phyloP scores from a whole-genome alignment of 1,140 invertebrate genomes.

The Archegozetes longisetosus region DNA sequence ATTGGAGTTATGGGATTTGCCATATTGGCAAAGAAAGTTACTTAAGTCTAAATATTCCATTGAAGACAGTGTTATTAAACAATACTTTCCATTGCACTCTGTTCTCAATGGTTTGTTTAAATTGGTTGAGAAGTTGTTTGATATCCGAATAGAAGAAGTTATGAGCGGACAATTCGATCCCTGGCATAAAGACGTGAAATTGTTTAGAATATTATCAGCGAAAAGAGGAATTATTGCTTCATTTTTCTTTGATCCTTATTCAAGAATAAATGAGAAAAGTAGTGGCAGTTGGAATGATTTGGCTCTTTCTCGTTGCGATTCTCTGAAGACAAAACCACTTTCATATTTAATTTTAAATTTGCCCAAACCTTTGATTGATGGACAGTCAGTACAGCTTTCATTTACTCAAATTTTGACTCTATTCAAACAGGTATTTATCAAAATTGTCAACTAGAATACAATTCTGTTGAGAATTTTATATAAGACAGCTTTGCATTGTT shows the following conservation, averaged over 20 bases:
- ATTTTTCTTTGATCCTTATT: constrained; percentile 65
- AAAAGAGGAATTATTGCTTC: constrained; percentile 36
- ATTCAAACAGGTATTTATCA: constrained; percentile 46
- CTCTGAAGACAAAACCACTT: constrained; percentile 44
- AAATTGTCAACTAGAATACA: too few species aligned
- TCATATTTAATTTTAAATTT: constrained; percentile 70
- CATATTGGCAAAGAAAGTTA: constrained; percentile 59
- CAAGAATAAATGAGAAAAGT: not conserved
- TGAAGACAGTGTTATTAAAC: constrained; percentile 49
- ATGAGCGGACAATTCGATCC: constrained; percentile 36
- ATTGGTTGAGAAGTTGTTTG: constrained; percentile 56
- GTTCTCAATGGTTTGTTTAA: constrained; percentile 59
- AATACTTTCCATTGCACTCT: constrained; percentile 64
- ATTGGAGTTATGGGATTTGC: constrained; percentile 64
- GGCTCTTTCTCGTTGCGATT: constrained; percentile 35
- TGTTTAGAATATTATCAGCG: constrained; percentile 61
- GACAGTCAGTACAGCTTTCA: constrained; percentile 48
- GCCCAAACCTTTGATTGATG: constrained; percentile 25
- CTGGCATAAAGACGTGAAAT: constrained; percentile 73
- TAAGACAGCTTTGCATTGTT: not conserved
- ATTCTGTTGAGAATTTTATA: too few species aligned
- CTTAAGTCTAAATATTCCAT: constrained; percentile 20
- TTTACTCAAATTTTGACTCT: constrained; percentile 55
- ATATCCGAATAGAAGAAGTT: constrained; percentile 50
- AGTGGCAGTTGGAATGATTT: constrained; percentile 2